A percentile compares a stretch with the other conserved stretches of the same genome.
phyloP scores from a whole-genome alignment of 2,113 vertebrate genomes.

The Odontophorus gujanensis region DNA sequence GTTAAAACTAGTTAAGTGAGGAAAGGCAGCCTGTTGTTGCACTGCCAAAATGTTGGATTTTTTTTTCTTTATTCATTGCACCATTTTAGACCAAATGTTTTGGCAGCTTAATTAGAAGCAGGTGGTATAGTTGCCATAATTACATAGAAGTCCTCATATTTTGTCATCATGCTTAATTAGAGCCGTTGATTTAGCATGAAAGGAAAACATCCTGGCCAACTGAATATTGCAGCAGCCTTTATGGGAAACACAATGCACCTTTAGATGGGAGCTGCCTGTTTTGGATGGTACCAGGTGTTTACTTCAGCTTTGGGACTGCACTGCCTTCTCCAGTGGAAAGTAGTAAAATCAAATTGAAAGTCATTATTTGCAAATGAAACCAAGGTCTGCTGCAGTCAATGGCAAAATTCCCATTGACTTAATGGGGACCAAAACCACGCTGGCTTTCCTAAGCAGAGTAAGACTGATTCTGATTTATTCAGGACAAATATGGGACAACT shows the following conservation, averaged over 20 bases:
- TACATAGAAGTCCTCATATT: slow-evolving; percentile 66
- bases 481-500: background rate
- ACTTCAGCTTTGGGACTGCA: background rate
- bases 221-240: slow-evolving; percentile 22
- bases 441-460: slow-evolving; percentile 4
- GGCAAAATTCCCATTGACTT: slow-evolving; percentile 23
- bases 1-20: slow-evolving; percentile 54
- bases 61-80: slow-evolving; percentile 17
- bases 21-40: slow-evolving; percentile 36
- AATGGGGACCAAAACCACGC: slow-evolving; percentile 21
- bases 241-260: background rate
- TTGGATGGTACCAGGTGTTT: background rate
- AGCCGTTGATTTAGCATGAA: slow-evolving; percentile 49
- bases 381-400: background rate
- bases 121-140: slow-evolving; percentile 63
- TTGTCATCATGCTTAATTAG: slow-evolving; percentile 70
- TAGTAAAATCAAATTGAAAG: background rate
- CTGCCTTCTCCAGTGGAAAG: background rate
- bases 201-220: slow-evolving; percentile 27
- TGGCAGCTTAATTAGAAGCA: slow-evolving; percentile 76
- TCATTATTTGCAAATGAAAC: background rate
- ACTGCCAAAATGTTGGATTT: slow-evolving; percentile 34
- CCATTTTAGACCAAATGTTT: slow-evolving; percentile 73
- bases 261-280: background rate
- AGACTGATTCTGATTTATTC: slow-evolving; percentile 15